Conservation (phyloP, 1,140 invertebrate genomes). For the Dryas iulia region DNA sequence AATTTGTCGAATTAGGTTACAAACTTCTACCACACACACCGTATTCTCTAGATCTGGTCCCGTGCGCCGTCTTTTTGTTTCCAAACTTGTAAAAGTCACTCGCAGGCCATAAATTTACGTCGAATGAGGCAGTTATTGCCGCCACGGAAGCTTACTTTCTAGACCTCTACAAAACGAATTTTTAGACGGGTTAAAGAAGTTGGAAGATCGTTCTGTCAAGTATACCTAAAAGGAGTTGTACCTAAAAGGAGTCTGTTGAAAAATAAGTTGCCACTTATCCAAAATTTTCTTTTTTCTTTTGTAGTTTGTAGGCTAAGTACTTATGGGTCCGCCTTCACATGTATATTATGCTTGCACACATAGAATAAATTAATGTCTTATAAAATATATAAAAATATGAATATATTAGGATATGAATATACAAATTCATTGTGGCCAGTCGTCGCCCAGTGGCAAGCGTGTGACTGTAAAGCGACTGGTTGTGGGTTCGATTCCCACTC, state of each 20-base stretch:
- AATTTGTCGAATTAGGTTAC: slow-evolving; percentile 44
- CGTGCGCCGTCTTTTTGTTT: slow-evolving; percentile 40
- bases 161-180: slow-evolving; percentile 50
- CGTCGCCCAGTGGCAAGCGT: too few relatives aligned
- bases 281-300: slow-evolving; percentile 36
- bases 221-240: too few relatives aligned
- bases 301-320: slow-evolving; percentile 30
- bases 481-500: too few relatives aligned
- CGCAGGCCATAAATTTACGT: slow-evolving; percentile 43
- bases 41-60: slow-evolving; percentile 46
- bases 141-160: slow-evolving; percentile 34
- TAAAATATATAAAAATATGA: too few relatives aligned
- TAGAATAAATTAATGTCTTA: too few relatives aligned
- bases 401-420: too few relatives aligned
- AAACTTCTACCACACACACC: slow-evolving; percentile 47
- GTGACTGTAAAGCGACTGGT: too few relatives aligned
- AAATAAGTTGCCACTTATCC: slow-evolving; percentile 37
- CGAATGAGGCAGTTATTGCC: slow-evolving; percentile 43
- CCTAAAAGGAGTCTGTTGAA: slow-evolving; percentile 38
- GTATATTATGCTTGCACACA: too few relatives aligned
- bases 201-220: slow-evolving; percentile 58
- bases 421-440: too few relatives aligned
- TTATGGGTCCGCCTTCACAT: slow-evolving; percentile 27
- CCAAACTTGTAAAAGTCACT: slow-evolving; percentile 41
- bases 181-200: slow-evolving; percentile 61